Evolutionary conservation across 1,140 invertebrate species (phyloP).

Genomic region (Lanistes nyassanus): DNA sequence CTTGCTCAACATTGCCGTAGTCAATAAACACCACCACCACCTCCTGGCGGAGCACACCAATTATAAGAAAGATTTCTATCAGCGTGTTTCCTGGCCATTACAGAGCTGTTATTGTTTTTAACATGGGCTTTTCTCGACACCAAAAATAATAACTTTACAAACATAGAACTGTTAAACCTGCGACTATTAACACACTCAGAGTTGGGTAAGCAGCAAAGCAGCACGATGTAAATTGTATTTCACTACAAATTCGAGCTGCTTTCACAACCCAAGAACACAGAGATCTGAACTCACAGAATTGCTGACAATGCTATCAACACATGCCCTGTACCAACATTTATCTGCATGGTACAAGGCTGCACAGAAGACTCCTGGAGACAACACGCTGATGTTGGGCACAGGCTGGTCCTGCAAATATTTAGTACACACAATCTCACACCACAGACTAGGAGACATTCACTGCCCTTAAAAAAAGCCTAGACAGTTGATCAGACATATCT

Average conservation of each 20-base stretch:
- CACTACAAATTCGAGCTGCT: not conserved
- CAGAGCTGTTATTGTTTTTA: too few species aligned
- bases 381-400: not conserved
- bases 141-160: not conserved
- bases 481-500: too few species aligned
- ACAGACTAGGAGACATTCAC: too few species aligned
- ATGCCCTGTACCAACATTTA: constrained; percentile 11
- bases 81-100: not conserved
- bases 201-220: too few species aligned
- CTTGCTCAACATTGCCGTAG: constrained; percentile 19
- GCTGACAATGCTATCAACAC: not conserved
- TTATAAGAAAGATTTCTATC: not conserved
- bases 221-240: not conserved
- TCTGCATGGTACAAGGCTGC: constrained; percentile 11
- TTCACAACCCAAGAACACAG: not conserved
- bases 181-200: not conserved
- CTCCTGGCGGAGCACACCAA: not conserved
- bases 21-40: constrained; percentile 4
- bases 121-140: too few species aligned
- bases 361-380: constrained; percentile 1
- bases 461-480: too few species aligned
- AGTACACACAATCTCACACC: too few species aligned
- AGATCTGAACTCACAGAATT: not conserved
- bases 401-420: not conserved
- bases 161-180: not conserved